Base-by-base conservation (phyloP, 2,797 vertebrate genomes). In the Eutrigla gurnardus region DNA sequence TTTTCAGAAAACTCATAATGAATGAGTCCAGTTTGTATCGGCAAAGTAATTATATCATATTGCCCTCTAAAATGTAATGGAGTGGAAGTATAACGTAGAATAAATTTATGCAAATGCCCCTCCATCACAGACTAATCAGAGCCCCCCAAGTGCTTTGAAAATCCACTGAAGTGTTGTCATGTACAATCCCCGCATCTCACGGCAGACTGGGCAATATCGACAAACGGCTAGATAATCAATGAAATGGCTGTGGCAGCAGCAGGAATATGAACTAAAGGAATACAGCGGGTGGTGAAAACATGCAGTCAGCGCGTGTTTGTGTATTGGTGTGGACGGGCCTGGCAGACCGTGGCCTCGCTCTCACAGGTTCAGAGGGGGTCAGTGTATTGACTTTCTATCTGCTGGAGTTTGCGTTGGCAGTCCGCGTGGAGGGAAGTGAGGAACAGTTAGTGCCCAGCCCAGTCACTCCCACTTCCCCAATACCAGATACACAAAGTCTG, bases 401-500 rank as follows among this genome's bases (percentile, higher is more conserved):
- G 76, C 78, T 69, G 70, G 70, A 82, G 83, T 86, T 86, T 82
- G 81, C 25, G 36, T 77, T 85, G 79, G 80, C 77, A 77, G 74
- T 65, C 75, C 33, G 59, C n/a, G 1, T 65, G 25, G 46, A 81
- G 82, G 86, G 88, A 91, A 90, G 88, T 88, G 81, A 91, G 81
- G 86, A 91, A 84, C 81, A 80, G 83, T 75, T 57, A 6, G 59
- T 73, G 78, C 69, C 86, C 82, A 42, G 68, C 87, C 83, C 80
- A 61, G 73, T 81, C 83, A 77, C 91, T 86, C 86, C 86, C 80
- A 90, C 89, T 88, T 91, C 89, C 91, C 78, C 77, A 85, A 74
- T 70, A 77, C 53, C 64, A 84, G 78, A 84, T 77, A 77, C 74
- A 75, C 82, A 83, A 76, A 74, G 64, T 57, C 82, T 43, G 70